phyloP scores from a whole-genome alignment of 2,113 vertebrate genomes.

The Scomber japonicus region DNA sequence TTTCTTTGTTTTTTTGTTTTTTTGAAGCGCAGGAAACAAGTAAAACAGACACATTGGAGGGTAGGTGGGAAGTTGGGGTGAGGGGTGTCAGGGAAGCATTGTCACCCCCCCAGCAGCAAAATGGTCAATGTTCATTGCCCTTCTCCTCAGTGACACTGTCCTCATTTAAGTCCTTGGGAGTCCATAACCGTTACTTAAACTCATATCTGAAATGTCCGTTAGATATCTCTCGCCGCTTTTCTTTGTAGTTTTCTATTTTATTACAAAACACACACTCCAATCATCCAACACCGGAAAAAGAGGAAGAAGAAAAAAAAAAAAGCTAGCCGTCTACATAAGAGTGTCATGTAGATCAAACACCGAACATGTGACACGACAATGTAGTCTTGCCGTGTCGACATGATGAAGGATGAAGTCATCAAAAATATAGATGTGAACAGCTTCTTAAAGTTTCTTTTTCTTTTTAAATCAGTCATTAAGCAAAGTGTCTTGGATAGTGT shows the following conservation, averaged over 20 bases:
- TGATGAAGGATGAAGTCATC: slow-evolving; percentile 69
- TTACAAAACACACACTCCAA: slow-evolving; percentile 74
- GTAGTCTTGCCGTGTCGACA: slow-evolving; percentile 48
- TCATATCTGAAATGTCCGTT: slow-evolving; percentile 56
- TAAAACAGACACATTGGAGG: slow-evolving; percentile 49
- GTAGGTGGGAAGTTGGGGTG: not conserved
- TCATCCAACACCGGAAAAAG: slow-evolving; percentile 58
- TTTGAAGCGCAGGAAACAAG: slow-evolving; percentile 52
- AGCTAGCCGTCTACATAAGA: slow-evolving; percentile 59
- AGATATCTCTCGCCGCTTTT: slow-evolving; percentile 37
- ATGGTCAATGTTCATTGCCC: slow-evolving; percentile 65
- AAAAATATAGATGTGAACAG: slow-evolving; percentile 82
- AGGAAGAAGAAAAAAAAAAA: slow-evolving; percentile 22
- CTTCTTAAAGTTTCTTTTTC: slow-evolving; percentile 66
- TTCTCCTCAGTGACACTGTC: slow-evolving; percentile 27
- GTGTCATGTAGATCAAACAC: slow-evolving; percentile 59
- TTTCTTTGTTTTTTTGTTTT: slow-evolving; percentile 1
- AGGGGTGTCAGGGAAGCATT: slow-evolving; percentile 35
- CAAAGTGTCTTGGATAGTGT: slow-evolving; percentile 78
- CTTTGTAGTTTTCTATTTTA: slow-evolving; percentile 75
- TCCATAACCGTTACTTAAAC: slow-evolving; percentile 43
- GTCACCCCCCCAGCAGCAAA: slow-evolving; percentile 71
- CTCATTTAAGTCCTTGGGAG: slow-evolving; percentile 25
- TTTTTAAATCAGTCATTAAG: slow-evolving; percentile 56
- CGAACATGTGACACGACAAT: slow-evolving; percentile 44